A percentile compares a stretch with the other conserved stretches of the same genome.
Evolutionary conservation across 92 coral and sea anemone species (phyloP).

Genomic region (Zoanthus sansibaricus): DNA sequence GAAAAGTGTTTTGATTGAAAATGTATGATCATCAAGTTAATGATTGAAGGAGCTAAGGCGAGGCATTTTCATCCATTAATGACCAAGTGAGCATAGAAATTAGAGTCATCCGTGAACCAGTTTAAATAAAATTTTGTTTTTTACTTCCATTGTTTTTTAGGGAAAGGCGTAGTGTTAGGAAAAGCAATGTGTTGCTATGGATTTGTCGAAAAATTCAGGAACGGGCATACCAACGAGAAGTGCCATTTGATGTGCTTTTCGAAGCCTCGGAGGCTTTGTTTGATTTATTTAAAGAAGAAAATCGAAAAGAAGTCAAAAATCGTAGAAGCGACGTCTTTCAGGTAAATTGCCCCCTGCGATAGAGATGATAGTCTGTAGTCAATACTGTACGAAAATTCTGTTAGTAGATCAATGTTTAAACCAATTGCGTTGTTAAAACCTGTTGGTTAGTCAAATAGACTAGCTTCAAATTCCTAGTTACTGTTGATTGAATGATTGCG

Average conservation of each 20-base stretch:
- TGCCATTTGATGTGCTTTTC: slow-evolving; percentile 61
- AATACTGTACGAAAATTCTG: neutral
- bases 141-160: neutral
- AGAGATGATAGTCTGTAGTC: neutral
- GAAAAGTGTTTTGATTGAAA: too few relatives aligned
- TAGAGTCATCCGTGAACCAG: too few relatives aligned
- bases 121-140: too few relatives aligned
- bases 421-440: neutral
- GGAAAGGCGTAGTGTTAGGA: neutral
- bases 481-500: neutral
- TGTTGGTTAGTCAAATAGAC: neutral
- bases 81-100: too few relatives aligned
- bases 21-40: too few relatives aligned
- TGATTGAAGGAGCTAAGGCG: too few relatives aligned
- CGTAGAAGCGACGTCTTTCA: slow-evolving; percentile 4
- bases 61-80: too few relatives aligned
- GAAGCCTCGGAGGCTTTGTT: slow-evolving; percentile 53
- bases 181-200: slow-evolving; percentile 47
- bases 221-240: neutral
- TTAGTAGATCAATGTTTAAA: neutral
- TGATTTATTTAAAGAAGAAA: slow-evolving; percentile 40
- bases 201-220: slow-evolving; percentile 53
- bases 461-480: too few relatives aligned
- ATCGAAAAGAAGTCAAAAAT: neutral
- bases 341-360: neutral